A percentile compares a stretch with the other conserved stretches of the same genome.
phyloP scores from a whole-genome alignment of 1,140 invertebrate species.

The Nasonia vitripennis region DNA sequence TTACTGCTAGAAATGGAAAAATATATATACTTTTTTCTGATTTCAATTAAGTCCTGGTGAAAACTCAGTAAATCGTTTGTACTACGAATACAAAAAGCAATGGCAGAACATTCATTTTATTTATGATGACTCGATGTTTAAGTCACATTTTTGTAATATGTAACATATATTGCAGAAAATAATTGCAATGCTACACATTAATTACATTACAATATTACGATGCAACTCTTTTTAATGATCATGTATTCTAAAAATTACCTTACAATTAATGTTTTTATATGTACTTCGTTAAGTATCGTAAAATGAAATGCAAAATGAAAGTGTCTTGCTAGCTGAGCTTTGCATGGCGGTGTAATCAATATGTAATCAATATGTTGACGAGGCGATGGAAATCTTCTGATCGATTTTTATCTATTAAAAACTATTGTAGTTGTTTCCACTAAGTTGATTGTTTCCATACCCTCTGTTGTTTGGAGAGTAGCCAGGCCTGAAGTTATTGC shows the following conservation, averaged over 20 bases:
- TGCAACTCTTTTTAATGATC: conserved; percentile 9
- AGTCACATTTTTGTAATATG: conserved; percentile 33
- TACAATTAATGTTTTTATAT: conserved; percentile 37
- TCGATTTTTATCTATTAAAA: conserved; percentile 65
- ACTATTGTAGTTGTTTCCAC: conserved; percentile 74
- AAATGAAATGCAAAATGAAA: conserved; percentile 47
- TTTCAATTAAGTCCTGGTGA: neutral
- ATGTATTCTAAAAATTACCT: conserved; percentile 44
- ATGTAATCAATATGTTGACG: neutral
- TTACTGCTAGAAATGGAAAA: neutral
- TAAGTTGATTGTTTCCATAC: conserved; percentile 70
- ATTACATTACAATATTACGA: conserved; percentile 24
- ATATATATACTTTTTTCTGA: neutral
- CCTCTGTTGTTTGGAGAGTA: conserved; percentile 71
- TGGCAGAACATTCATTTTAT: conserved; percentile 26
- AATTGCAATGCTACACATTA: neutral
- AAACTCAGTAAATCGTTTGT: neutral
- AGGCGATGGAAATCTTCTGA: neutral
- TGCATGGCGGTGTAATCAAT: neutral
- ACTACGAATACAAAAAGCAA: conserved; percentile 26
- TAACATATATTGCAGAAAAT: conserved; percentile 26
- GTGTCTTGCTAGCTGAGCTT: conserved; percentile 8
- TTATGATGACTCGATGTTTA: conserved; percentile 1
- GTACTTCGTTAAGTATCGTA: conserved; percentile 47
- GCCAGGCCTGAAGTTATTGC: conserved; percentile 72